phyloP scores from a whole-genome alignment of 2,113 vertebrate species.

The Ia io region DNA sequence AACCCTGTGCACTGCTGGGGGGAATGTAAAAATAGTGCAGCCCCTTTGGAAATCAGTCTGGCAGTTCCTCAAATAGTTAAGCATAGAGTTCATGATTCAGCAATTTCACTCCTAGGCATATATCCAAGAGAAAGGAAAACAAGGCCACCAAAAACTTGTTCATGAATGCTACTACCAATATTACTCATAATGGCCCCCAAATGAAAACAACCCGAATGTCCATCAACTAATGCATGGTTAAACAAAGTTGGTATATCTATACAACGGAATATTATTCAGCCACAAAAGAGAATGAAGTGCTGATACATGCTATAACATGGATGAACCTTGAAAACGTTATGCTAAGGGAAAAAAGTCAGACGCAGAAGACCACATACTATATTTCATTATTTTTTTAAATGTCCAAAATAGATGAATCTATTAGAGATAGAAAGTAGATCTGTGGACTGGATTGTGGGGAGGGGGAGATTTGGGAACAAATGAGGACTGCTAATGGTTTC shows the following conservation, averaged over 20 bases:
- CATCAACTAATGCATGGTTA: neutral
- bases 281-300: neutral
- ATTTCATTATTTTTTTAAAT: neutral
- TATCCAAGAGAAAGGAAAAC: conserved; percentile 17
- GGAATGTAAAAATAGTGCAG: neutral
- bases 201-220: neutral
- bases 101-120: neutral
- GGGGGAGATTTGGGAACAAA: neutral
- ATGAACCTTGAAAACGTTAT: neutral
- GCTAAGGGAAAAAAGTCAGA: neutral
- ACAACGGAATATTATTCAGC: neutral
- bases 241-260: neutral
- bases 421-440: neutral
- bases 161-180: neutral
- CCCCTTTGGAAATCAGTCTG: neutral
- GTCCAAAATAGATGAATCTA: neutral
- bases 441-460: accelerated
- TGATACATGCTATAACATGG: too few relatives aligned
- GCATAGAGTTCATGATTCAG: neutral
- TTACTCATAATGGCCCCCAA: neutral
- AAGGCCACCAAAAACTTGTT: neutral
- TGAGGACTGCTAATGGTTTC: neutral
- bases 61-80: neutral
- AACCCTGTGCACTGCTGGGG: neutral
- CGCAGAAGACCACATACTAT: neutral